A percentile compares a stretch with the other conserved stretches of the same genome.
Evolutionary conservation across 2,113 vertebrate species (phyloP).

Genomic region (Spheniscus mendiculus): DNA sequence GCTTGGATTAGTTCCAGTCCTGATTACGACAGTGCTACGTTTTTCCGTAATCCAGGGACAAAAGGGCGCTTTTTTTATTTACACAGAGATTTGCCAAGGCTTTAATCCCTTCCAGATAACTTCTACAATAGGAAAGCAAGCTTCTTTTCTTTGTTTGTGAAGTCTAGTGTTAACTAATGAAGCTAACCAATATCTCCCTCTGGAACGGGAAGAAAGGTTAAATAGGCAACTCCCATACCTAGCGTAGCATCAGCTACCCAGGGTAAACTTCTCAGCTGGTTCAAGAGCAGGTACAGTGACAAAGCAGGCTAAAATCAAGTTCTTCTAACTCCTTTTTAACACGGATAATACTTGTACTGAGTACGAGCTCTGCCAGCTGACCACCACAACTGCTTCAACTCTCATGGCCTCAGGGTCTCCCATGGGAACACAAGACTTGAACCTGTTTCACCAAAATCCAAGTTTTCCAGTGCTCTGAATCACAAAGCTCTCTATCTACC

Average conservation of each 20-base stretch:
- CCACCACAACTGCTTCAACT: not conserved
- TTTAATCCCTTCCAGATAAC: conserved; percentile 54
- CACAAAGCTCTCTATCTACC: not conserved
- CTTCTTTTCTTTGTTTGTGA: not conserved
- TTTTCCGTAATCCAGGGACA: conserved; percentile 59
- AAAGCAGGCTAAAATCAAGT: not conserved
- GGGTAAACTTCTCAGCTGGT: not conserved
- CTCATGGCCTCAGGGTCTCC: not conserved
- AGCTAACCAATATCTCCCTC: conserved; percentile 1
- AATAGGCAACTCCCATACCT: not conserved
- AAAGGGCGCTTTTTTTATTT: conserved; percentile 55
- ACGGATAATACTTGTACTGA: not conserved
- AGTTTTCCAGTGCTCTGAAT: not conserved
- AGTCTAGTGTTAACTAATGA: conserved; percentile 10
- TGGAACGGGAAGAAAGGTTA: not conserved
- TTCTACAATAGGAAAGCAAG: conserved; percentile 2
- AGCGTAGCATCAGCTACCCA: not conserved
- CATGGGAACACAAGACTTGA: not conserved
- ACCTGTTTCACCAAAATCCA: not conserved
- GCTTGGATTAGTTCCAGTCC: not conserved
- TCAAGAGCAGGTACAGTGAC: not conserved
- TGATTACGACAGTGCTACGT: not conserved
- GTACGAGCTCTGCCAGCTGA: not conserved
- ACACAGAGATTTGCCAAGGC: conserved; percentile 2
- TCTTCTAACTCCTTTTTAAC: not conserved